phyloP scores from a whole-genome alignment of 1,140 invertebrate species.

The Grapholita molesta region DNA sequence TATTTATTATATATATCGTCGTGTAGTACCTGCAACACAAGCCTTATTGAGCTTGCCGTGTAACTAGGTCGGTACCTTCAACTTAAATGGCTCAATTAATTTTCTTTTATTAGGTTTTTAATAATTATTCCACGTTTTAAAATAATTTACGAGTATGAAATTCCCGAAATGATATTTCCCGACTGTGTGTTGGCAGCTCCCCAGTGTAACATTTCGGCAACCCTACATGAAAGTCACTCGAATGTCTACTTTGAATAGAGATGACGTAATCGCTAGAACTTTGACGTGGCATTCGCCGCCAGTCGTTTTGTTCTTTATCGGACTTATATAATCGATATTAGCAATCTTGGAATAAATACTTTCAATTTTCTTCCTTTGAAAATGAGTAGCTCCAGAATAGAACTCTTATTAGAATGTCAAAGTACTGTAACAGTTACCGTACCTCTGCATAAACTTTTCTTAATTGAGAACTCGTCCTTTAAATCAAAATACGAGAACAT shows the following conservation, averaged over 20 bases:
- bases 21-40: too few species aligned
- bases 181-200: not conserved
- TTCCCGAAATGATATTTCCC: not conserved
- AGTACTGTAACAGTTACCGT: too few species aligned
- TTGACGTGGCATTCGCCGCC: conserved; percentile 36
- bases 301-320: conserved; percentile 34
- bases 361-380: too few species aligned
- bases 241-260: conserved; percentile 59
- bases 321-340: conserved; percentile 18
- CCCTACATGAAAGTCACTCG: conserved; percentile 28
- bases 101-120: too few species aligned
- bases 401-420: too few species aligned
- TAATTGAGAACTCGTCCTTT: not conserved
- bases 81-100: too few species aligned
- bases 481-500: not conserved
- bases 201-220: conserved; percentile 23
- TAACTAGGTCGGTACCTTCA: too few species aligned
- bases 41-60: too few species aligned
- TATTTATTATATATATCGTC: too few species aligned
- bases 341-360: not conserved
- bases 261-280: conserved; percentile 51
- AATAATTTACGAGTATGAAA: not conserved
- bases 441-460: not conserved
- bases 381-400: too few species aligned
- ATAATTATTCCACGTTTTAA: too few species aligned